These are phyloP conservation scores for Phyllotreta striolata DNA, from an alignment of 2,888 invertebrate species.

Conservation along the genomic window DNA sequence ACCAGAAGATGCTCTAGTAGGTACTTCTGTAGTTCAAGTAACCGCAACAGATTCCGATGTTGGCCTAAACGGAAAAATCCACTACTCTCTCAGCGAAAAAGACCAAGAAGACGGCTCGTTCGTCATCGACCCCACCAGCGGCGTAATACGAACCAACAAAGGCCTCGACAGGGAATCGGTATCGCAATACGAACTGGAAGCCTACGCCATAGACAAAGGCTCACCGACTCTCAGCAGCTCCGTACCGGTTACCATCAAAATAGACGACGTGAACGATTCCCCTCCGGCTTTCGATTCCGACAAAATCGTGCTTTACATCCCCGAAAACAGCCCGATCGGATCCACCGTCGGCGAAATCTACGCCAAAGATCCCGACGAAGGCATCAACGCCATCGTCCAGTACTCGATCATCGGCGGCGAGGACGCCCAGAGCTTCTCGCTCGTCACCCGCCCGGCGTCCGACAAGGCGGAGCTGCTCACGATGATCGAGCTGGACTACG, in stretches of 20 bases:
- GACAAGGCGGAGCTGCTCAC: conserved; percentile 89
- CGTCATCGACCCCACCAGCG: conserved; percentile 90
- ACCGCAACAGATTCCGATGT: conserved; percentile 86
- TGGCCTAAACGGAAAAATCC: conserved; percentile 86
- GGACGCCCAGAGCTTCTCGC: conserved; percentile 84
- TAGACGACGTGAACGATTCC: conserved; percentile 90
- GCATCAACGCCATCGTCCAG: conserved; percentile 88
- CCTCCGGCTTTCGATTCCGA: conserved; percentile 90
- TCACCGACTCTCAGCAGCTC: conserved; percentile 61
- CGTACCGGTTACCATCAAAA: conserved; percentile 79
- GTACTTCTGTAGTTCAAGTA: conserved; percentile 63
- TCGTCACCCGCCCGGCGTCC: conserved; percentile 81
- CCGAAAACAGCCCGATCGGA: conserved; percentile 96
- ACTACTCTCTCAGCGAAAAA: conserved; percentile 77
- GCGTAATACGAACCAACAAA: conserved; percentile 89
- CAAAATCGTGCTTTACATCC: conserved; percentile 85
- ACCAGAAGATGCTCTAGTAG: conserved; percentile 87
- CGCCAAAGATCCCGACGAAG: conserved; percentile 93
- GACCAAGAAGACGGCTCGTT: conserved; percentile 89
- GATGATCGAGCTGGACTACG: conserved; percentile 93
- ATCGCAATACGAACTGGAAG: conserved; percentile 83
- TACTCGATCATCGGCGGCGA: conserved; percentile 95
- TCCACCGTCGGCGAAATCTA: conserved; percentile 91
- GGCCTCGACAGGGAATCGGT: conserved; percentile 91
- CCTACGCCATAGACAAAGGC: conserved; percentile 90